Base-by-base conservation (phyloP, 2,797 vertebrate genomes). In the Discoglossus pictus region DNA sequence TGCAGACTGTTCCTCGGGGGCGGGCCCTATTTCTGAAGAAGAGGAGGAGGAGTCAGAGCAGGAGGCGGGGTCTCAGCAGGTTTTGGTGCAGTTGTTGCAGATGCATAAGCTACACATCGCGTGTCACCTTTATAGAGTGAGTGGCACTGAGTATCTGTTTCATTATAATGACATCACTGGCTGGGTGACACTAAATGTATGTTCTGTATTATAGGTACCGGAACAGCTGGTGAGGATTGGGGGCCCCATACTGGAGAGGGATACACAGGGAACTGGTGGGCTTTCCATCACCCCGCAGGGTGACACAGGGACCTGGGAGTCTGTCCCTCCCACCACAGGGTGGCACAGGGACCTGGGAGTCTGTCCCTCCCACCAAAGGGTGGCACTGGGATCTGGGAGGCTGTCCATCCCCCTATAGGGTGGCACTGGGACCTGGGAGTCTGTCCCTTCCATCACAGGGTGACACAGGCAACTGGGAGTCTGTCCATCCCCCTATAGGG, bases 81-180 rank as follows among this genome's bases (percentile, higher is more conserved):
- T 89, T 24, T 58, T 91, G 78, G 77, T 91, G 77, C 89, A 92
- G 82, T 69, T 91, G 47, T 84, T 90, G 68, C 90, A 92, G 86
- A 91, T 88, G 39, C 53, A 90, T 74, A 91, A 90, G 72, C 79
- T 84, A 23, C 73, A 79, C 74, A 82, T 89, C 0, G 87, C 69
- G 2, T 93, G 90, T 79, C 84, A 91, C 74, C 54, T 93, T 76
- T 93, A 88, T 79, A 83, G 76, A 81, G 90, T 88, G 16, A 34
- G 65, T 16, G 21, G 12, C 6, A 15, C 13, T 34, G 7, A 2
- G 23, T n/a, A 4, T 53, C 18, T 15, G 4, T 15, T 16, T n/a
- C n/a, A 5, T 13, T 12, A 39, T 12, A 12, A 2, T 11, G n/a
- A 12, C 48, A 16, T 16, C 2, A 21, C 51, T 18, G 20, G 27